phyloP scores from a whole-genome alignment of 2,113 vertebrate species.

The Anguilla japonica region DNA sequence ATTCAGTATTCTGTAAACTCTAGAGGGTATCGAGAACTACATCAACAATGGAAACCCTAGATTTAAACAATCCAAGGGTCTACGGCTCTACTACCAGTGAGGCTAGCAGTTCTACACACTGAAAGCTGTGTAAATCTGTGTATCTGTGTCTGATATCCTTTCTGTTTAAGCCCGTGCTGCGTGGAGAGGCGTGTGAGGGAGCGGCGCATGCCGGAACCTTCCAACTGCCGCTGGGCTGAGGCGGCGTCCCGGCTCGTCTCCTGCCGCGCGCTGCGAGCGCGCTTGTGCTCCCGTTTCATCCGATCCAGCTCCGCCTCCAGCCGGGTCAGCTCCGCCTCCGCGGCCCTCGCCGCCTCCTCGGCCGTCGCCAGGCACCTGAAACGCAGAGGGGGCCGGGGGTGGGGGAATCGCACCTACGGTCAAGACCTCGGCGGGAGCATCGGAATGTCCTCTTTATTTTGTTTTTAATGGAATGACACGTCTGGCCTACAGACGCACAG shows the following conservation, averaged over 20 bases:
- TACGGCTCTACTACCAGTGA: neutral
- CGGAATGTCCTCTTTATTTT: no score
- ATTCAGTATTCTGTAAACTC: no score
- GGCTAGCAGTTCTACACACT: neutral
- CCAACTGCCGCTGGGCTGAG: conserved; percentile 55
- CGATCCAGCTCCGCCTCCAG: conserved; percentile 53
- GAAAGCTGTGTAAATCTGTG: neutral
- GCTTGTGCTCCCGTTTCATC: conserved; percentile 64
- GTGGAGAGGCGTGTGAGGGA: neutral
- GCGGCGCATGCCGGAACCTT: conserved; percentile 50
- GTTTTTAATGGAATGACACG: no score
- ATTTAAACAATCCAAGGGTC: no score
- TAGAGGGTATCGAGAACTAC: no score
- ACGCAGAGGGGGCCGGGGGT: neutral
- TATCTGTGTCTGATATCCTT: neutral
- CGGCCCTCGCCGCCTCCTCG: conserved; percentile 59
- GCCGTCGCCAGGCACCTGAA: conserved; percentile 64
- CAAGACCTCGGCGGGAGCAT: no score
- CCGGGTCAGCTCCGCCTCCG: conserved; percentile 48
- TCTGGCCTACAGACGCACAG: no score
- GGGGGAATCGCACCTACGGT: neutral
- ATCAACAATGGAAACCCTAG: no score
- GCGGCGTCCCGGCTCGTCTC: conserved; percentile 47
- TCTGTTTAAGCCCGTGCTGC: neutral
- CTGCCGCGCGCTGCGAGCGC: conserved; percentile 56